These are phyloP conservation scores for Poeciliopsis occidentalis DNA, from an alignment of 2,113 vertebrate species.

Conservation along the genomic window DNA sequence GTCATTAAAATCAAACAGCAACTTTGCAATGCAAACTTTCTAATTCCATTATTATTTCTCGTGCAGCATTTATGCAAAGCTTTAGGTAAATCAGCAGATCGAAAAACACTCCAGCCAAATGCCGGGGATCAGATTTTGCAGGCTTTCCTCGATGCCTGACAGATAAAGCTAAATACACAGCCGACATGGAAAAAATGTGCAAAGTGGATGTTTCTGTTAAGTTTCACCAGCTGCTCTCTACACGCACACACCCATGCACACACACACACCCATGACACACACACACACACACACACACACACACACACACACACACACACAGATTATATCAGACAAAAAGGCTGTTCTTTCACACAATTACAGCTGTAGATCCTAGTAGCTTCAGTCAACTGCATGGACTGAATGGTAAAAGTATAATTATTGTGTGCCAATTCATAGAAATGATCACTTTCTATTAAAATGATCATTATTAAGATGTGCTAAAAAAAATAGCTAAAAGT, in stretches of 20 bases:
- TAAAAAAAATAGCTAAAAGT: not conserved
- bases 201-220: not conserved
- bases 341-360: not conserved
- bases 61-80: not conserved
- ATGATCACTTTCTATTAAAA: not conserved
- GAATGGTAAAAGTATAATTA: not conserved
- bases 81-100: not conserved
- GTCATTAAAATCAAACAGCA: not conserved
- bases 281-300: too few relatives aligned
- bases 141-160: not conserved
- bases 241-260: too few relatives aligned
- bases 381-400: too few relatives aligned
- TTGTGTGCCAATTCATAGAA: not conserved
- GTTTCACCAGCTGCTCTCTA: not conserved
- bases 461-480: not conserved
- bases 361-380: not conserved
- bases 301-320: not conserved
- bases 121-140: not conserved
- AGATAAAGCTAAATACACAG: slow-evolving; percentile 1
- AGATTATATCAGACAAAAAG: not conserved
- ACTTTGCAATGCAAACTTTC: not conserved
- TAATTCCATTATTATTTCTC: not conserved
- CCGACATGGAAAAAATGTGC: not conserved
- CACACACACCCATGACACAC: not conserved
- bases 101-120: not conserved